These are phyloP conservation scores for Lagopus muta DNA, from an alignment of 2,113 vertebrate genomes.

Conservation along the genomic window DNA sequence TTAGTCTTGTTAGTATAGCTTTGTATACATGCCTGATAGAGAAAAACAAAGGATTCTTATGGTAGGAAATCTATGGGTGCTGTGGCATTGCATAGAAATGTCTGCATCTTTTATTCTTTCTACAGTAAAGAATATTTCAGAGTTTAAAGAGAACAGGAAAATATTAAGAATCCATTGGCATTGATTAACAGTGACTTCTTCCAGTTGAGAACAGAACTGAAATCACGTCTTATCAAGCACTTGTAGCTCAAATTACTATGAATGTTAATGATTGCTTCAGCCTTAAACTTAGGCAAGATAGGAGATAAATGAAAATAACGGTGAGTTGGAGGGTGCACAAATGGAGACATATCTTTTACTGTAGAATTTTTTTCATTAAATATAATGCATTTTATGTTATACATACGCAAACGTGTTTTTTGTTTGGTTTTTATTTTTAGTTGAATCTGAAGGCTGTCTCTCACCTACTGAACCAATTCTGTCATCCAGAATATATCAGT, in stretches of 20 bases:
- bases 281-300: not conserved
- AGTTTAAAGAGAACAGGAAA: not conserved
- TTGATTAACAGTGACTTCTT: not conserved
- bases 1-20: not conserved
- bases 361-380: not conserved
- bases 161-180: not conserved
- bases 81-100: not conserved
- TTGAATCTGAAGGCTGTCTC: not conserved
- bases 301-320: not conserved
- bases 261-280: not conserved
- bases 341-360: not conserved
- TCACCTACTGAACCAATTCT: conserved; percentile 39
- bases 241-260: not conserved
- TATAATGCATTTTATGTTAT: accelerated
- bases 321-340: not conserved
- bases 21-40: not conserved
- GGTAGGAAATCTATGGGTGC: not conserved
- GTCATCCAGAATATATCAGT: not conserved
- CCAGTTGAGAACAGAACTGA: not conserved
- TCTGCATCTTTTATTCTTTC: not conserved
- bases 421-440: not conserved
- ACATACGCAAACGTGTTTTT: not conserved
- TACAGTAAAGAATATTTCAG: not conserved
- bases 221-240: not conserved
- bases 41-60: not conserved